These are phyloP conservation scores for Copidosoma floridanum DNA, from an alignment of 1,140 invertebrate genomes.

Conservation along the genomic window DNA sequence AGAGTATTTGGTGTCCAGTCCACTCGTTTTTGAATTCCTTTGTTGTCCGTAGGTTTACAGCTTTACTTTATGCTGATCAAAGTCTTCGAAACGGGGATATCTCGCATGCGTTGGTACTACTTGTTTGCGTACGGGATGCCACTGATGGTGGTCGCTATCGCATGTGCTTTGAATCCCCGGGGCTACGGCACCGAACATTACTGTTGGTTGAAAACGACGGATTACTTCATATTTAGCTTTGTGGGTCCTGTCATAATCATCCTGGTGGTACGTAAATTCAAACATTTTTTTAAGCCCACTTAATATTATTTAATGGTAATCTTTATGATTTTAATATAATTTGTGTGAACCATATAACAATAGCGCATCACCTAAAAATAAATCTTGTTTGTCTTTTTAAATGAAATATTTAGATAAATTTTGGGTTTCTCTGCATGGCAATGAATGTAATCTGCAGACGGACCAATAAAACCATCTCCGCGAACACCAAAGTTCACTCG, in stretches of 20 bases:
- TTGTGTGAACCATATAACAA: too few species aligned
- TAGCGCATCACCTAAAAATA: too few species aligned
- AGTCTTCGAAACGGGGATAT: constrained; percentile 88
- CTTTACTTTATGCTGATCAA: constrained; percentile 93
- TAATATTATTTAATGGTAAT: too few species aligned
- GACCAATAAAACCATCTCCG: constrained; percentile 69
- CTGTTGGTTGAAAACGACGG: constrained; percentile 86
- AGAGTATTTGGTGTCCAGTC: too few species aligned
- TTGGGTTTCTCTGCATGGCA: constrained; percentile 83
- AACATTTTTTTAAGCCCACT: neutral
- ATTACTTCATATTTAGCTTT: constrained; percentile 90
- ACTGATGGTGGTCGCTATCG: constrained; percentile 71
- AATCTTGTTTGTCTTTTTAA: too few species aligned
- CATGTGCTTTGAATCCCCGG: constrained; percentile 73
- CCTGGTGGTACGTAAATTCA: constrained; percentile 71
- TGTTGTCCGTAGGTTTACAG: constrained; percentile 72
- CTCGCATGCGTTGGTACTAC: constrained; percentile 83
- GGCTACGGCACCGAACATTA: constrained; percentile 85
- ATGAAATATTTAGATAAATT: constrained; percentile 82
- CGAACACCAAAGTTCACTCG: constrained; percentile 80
- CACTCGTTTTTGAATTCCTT: too few species aligned
- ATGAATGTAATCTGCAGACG: constrained; percentile 89
- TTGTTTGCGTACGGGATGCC: constrained; percentile 79
- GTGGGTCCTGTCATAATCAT: constrained; percentile 86
- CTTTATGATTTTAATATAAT: too few species aligned